phyloP scores from a whole-genome alignment of 2,888 invertebrate species.

The Dolichopus griseipennis region DNA sequence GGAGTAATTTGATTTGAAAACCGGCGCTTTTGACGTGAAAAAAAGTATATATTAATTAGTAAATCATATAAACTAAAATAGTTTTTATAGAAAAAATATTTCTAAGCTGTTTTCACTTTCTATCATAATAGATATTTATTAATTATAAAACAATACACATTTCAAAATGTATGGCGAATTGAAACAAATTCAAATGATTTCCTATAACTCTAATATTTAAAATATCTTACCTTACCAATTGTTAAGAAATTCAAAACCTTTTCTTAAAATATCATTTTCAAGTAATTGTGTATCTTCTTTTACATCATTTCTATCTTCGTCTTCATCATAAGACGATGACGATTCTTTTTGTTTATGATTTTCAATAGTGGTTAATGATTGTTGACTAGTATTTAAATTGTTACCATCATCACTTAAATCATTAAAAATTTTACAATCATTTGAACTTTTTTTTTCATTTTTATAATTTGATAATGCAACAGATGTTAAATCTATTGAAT shows the following conservation, averaged over 20 bases:
- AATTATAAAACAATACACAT: too few relatives aligned
- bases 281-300: constrained; percentile 29
- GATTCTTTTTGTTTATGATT: constrained; percentile 13
- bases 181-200: too few relatives aligned
- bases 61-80: too few relatives aligned
- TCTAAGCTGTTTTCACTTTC: too few relatives aligned
- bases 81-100: too few relatives aligned
- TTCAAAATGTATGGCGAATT: too few relatives aligned
- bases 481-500: not conserved
- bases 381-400: not conserved
- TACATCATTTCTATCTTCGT: constrained; percentile 21
- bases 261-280: constrained; percentile 27
- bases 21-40: too few relatives aligned
- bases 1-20: too few relatives aligned
- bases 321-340: constrained; percentile 20
- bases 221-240: constrained; percentile 28
- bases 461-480: not conserved
- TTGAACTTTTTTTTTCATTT: not conserved
- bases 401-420: not conserved
- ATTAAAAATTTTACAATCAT: not conserved
- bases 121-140: too few relatives aligned
- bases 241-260: constrained; percentile 34
- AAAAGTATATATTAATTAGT: too few relatives aligned
- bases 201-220: too few relatives aligned
- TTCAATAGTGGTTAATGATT: not conserved